Evolutionary conservation across 2,888 invertebrate species (phyloP).

Genomic region (Coecobrya sp.): DNA sequence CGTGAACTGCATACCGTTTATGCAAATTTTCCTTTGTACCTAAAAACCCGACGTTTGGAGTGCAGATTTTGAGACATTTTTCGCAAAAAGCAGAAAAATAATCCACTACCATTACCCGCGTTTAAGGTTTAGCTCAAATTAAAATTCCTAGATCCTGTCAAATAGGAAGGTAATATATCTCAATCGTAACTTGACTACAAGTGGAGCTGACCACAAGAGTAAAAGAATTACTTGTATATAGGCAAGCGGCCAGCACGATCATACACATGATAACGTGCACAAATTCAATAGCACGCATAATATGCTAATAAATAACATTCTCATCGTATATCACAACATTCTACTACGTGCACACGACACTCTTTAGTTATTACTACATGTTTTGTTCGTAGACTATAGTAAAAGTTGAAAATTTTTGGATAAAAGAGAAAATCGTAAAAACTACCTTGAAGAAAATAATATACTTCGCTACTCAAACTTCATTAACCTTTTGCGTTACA

Average conservation of each 20-base stretch:
- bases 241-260: slow-evolving; percentile 53
- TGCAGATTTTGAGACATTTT: background rate
- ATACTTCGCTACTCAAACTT: slow-evolving; percentile 29
- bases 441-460: slow-evolving; percentile 67
- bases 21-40: background rate
- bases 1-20: background rate
- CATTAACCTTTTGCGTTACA: slow-evolving; percentile 71
- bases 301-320: slow-evolving; percentile 69
- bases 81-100: slow-evolving; percentile 41
- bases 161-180: slow-evolving; percentile 62
- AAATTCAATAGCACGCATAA: slow-evolving; percentile 75
- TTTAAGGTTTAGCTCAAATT: background rate
- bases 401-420: slow-evolving; percentile 4
- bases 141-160: slow-evolving; percentile 60
- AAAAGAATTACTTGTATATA: slow-evolving; percentile 59
- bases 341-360: background rate
- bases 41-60: background rate
- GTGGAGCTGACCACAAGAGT: slow-evolving; percentile 21
- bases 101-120: too few species aligned
- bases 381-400: background rate
- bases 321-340: slow-evolving; percentile 19
- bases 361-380: background rate
- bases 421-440: slow-evolving; percentile 55
- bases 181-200: slow-evolving; percentile 61
- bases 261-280: slow-evolving; percentile 66